Evolutionary conservation across 2,888 invertebrate species (phyloP).

Genomic region (Pheosia tremula): DNA sequence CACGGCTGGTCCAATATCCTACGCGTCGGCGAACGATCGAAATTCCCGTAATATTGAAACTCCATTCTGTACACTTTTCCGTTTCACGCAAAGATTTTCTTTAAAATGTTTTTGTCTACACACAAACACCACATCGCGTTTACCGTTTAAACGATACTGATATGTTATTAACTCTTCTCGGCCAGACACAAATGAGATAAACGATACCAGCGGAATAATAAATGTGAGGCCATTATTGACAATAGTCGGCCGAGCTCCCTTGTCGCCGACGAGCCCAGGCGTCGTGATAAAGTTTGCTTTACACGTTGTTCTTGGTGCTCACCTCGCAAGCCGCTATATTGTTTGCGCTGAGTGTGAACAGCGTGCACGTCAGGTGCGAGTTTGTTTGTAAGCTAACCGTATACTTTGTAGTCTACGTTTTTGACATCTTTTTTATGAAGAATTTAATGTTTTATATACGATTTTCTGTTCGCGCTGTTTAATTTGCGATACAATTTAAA

Average conservation of each 20-base stretch:
- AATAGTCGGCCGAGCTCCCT: constrained; percentile 37
- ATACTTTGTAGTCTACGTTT: too few relatives aligned
- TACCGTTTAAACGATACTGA: constrained; percentile 68
- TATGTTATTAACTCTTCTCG: constrained; percentile 63
- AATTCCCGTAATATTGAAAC: constrained; percentile 77
- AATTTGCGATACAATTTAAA: too few relatives aligned
- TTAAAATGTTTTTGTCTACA: constrained; percentile 30
- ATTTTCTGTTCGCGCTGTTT: too few relatives aligned
- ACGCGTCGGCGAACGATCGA: constrained; percentile 59
- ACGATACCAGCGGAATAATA: constrained; percentile 61
- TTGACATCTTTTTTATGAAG: too few relatives aligned
- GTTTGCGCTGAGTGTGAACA: constrained; percentile 43
- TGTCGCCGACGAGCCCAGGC: constrained; percentile 16
- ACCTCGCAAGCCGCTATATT: constrained; percentile 19
- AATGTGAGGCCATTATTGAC: constrained; percentile 55
- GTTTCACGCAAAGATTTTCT: constrained; percentile 37
- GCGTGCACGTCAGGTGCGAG: constrained; percentile 19
- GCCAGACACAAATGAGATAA: constrained; percentile 71
- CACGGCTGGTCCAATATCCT: constrained; percentile 69
- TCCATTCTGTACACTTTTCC: constrained; percentile 58
- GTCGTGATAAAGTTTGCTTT: constrained; percentile 29
- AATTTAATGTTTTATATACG: too few relatives aligned
- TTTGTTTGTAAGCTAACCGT: too few relatives aligned
- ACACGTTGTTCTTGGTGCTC: constrained; percentile 23
- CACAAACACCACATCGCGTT: constrained; percentile 62